Conservation (phyloP, 1,140 invertebrate species). For the Bathynomus jamesi region DNA sequence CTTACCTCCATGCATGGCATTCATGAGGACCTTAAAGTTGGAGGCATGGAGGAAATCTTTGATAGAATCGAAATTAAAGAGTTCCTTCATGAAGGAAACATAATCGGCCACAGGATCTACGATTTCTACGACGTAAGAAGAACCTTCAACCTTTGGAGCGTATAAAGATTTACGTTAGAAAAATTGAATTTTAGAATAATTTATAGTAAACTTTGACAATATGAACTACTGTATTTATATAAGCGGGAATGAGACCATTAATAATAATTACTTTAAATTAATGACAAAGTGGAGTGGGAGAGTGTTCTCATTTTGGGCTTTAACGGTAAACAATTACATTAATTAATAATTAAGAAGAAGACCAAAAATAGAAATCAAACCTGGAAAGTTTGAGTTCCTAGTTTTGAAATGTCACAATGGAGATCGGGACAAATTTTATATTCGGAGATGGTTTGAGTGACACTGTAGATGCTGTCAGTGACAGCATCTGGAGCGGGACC, state of each 20-base stretch:
- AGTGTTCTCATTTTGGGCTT: too few species aligned
- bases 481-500: constrained; percentile 84
- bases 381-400: constrained; percentile 55
- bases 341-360: too few species aligned
- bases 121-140: constrained; percentile 74
- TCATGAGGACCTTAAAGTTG: constrained; percentile 78
- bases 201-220: too few species aligned
- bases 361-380: too few species aligned
- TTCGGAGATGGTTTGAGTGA: constrained; percentile 65
- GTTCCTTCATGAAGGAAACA: constrained; percentile 84
- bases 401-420: constrained; percentile 63
- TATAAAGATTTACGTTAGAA: too few species aligned
- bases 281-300: too few species aligned
- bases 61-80: constrained; percentile 89
- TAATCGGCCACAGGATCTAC: constrained; percentile 90
- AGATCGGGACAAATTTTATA: constrained; percentile 74
- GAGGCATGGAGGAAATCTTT: constrained; percentile 59
- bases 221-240: too few species aligned
- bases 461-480: constrained; percentile 80
- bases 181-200: too few species aligned
- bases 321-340: too few species aligned
- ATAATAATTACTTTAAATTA: too few species aligned
- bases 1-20: constrained; percentile 91
- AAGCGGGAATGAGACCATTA: too few species aligned
- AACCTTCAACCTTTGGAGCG: constrained; percentile 65